Percentiles rank a stretch among this genome's conserved stretches.
These are phyloP conservation scores for Peromyscus leucopus DNA, from an alignment of 2,113 vertebrate genomes.

Conservation along the genomic window DNA sequence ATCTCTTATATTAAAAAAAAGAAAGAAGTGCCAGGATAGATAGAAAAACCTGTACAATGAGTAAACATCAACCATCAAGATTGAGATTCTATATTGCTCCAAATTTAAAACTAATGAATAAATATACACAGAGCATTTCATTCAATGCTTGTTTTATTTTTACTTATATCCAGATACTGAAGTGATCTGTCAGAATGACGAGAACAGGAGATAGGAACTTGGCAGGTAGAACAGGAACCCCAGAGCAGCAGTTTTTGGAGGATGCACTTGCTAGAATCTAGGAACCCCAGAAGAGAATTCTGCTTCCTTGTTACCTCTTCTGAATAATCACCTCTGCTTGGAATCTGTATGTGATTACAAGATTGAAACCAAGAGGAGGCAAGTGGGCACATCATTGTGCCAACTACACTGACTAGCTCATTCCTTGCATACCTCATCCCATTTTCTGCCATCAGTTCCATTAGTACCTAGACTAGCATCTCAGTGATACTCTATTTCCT, in stretches of 20 bases:
- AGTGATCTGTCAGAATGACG: neutral
- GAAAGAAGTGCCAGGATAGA: neutral
- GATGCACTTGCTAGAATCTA: too few species aligned
- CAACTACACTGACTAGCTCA: neutral
- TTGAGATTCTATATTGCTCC: neutral
- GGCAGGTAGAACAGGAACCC: neutral
- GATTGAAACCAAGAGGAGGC: neutral
- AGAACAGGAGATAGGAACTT: neutral
- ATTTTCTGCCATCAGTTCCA: neutral
- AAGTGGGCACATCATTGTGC: neutral
- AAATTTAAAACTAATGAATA: conserved; percentile 19
- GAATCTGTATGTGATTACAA: neutral
- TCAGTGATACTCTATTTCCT: neutral
- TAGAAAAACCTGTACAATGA: neutral
- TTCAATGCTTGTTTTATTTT: neutral
- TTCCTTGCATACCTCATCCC: too few species aligned
- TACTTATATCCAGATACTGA: neutral
- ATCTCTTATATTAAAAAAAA: too few species aligned
- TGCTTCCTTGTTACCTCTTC: neutral
- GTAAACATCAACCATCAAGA: neutral
- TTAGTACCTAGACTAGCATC: neutral
- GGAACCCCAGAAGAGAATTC: neutral
- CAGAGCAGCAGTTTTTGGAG: neutral
- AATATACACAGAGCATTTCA: neutral
- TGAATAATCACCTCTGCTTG: neutral